Base-by-base conservation (phyloP, 2,113 vertebrate species). In the Tenrec ecaudatus region DNA sequence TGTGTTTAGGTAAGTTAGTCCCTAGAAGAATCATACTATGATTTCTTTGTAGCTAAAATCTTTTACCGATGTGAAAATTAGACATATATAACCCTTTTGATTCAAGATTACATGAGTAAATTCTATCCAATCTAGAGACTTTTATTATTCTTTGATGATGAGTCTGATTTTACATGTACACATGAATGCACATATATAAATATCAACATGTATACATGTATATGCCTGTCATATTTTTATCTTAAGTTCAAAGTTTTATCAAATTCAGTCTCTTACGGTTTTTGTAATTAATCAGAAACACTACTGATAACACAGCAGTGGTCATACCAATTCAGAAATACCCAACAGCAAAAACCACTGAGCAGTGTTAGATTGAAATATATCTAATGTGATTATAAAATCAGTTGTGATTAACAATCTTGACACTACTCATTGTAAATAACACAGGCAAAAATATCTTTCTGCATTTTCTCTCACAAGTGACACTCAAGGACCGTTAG, bases 81-180 rank as follows among this genome's bases (percentile, higher is more conserved):
- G 43, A 47, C 43, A 81, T 71, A 2, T 11, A 3, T 64, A 86
- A 82, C 1, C 0, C 43, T 78, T 88, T 68, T 73, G 4, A 78
- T 19, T 43, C 84, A 81, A 75, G 73, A 20, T 3, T 82, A 25
- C 0, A 22, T 43, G 38, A 47, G 57, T 38, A 31, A 43, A 33
- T 2, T 86, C 0, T 36, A 0, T 4, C 43, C 1, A 40, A 6
- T 31, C 8, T 38, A 17, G 6, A 2, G 14, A 38, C 57, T 53
- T 71, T 71, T 80, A 43, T 47, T 58, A 3, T 25, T n/a, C 0
- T 58, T 57, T 79, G 9, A 36, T 69, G 1, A 75, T 79, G 1
- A 62, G 71, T 57, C 47, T 43, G 75, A 60, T 57, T 57, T 47
- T 47, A 47, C 43, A 47, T 47, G 43, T 47, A 10, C 43, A 47